Percentiles rank a stretch among this genome's conserved stretches.
Evolutionary conservation across 2,113 vertebrate species (phyloP).

Genomic region (Antidorcas marsupialis): DNA sequence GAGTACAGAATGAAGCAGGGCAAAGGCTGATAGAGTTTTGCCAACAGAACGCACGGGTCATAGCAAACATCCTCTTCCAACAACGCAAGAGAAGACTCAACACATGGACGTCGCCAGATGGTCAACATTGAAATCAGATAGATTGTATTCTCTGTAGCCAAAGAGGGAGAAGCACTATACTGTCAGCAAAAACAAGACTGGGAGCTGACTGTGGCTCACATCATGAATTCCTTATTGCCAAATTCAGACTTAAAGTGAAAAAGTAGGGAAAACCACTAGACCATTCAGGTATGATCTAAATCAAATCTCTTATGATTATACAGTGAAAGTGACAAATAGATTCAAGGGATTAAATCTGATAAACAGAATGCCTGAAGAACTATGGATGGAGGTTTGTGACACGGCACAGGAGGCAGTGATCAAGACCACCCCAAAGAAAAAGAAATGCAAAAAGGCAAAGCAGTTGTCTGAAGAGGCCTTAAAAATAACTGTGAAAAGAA

Average conservation of each 20-base stretch:
- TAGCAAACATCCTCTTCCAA: neutral
- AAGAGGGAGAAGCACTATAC: neutral
- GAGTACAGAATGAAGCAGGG: neutral
- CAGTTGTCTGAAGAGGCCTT: neutral
- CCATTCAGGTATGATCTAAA: neutral
- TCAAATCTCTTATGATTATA: neutral
- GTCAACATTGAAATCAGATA: neutral
- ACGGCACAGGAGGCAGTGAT: neutral
- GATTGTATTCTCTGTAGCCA: neutral
- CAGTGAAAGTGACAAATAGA: neutral
- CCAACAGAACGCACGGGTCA: neutral
- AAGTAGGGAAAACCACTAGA: neutral
- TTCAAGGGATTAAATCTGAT: neutral
- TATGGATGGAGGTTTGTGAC: neutral
- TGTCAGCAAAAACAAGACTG: neutral
- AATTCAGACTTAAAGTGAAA: neutral
- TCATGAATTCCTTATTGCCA: neutral
- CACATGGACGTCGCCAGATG: neutral
- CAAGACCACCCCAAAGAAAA: neutral
- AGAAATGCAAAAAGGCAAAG: neutral
- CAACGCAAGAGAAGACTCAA: neutral
- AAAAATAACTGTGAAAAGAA: neutral
- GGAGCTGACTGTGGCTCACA: neutral
- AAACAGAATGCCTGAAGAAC: neutral
- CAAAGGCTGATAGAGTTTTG: neutral